phyloP scores from a whole-genome alignment of 2,797 vertebrate genomes.

The Apogon hyalosoma region DNA sequence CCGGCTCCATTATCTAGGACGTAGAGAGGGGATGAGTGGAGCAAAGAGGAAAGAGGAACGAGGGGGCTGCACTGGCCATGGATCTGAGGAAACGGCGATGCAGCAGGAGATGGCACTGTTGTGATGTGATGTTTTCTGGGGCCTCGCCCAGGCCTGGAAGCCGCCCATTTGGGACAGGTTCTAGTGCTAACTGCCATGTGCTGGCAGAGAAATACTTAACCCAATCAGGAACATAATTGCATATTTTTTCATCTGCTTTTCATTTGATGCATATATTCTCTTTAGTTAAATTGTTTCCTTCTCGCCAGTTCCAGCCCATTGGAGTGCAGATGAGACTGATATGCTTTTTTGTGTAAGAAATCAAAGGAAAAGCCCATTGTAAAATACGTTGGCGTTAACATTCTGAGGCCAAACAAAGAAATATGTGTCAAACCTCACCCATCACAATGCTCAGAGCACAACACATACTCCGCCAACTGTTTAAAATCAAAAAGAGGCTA shows the following conservation, averaged over 20 bases:
- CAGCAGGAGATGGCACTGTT: constrained; percentile 58
- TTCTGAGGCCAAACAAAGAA: constrained; percentile 70
- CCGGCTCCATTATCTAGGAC: constrained; percentile 85
- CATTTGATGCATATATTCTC: constrained; percentile 90
- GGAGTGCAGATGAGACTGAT: constrained; percentile 71
- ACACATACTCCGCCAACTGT: constrained; percentile 48
- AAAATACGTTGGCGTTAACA: constrained; percentile 56
- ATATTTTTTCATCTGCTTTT: constrained; percentile 84
- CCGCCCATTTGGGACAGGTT: constrained; percentile 77
- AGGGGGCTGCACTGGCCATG: constrained; percentile 71
- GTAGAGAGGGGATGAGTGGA: constrained; percentile 64
- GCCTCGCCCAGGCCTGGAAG: constrained; percentile 73
- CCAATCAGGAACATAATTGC: constrained; percentile 86
- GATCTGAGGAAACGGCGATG: constrained; percentile 77
- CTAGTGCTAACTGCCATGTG: constrained; percentile 56
- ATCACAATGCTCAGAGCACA: constrained; percentile 53
- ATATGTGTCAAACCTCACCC: constrained; percentile 56
- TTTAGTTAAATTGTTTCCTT: constrained; percentile 83
- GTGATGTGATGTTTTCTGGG: constrained; percentile 76
- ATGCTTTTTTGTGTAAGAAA: constrained; percentile 65
- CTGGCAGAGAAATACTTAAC: constrained; percentile 83
- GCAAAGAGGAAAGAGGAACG: constrained; percentile 69
- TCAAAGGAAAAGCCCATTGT: constrained; percentile 73
- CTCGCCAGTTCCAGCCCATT: constrained; percentile 67
- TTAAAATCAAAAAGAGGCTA: constrained; percentile 36